Evolutionary conservation across 2,888 invertebrate species (phyloP).

Genomic region (Drosophila ochracea): DNA sequence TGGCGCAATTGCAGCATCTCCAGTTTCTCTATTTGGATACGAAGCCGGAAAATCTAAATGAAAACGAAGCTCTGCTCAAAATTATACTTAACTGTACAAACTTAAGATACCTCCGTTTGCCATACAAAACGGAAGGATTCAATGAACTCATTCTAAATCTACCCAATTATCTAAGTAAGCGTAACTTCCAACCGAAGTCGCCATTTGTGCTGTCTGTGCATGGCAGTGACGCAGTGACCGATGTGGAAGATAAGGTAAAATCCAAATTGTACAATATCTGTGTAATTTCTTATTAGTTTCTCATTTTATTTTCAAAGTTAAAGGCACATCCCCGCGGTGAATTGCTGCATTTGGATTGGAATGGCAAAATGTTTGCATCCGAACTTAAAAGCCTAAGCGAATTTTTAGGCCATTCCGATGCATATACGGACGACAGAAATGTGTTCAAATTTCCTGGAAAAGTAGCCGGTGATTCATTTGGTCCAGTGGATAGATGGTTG

Average conservation of each 20-base stretch:
- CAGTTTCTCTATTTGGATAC: conserved; percentile 19
- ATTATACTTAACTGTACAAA: conserved; percentile 12
- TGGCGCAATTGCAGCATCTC: conserved; percentile 11
- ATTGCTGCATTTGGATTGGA: conserved; percentile 26
- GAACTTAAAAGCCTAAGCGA: conserved; percentile 15
- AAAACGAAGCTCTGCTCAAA: neutral
- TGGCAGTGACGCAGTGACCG: neutral
- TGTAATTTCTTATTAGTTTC: neutral
- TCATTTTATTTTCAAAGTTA: conserved; percentile 6
- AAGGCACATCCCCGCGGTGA: conserved; percentile 1
- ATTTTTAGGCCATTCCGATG: neutral
- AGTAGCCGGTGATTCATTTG: conserved; percentile 17
- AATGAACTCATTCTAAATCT: conserved; percentile 9
- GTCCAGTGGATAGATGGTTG: conserved; percentile 19
- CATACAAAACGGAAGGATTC: neutral
- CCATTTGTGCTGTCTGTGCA: conserved; percentile 24
- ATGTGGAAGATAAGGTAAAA: conserved; percentile 26
- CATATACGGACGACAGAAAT: too few relatives aligned
- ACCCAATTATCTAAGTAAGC: conserved; percentile 12
- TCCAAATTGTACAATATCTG: neutral
- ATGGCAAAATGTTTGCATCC: conserved; percentile 9
- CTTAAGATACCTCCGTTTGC: conserved; percentile 29
- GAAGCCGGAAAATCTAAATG: neutral
- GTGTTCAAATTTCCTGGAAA: conserved; percentile 32
- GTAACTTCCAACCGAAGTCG: neutral